phyloP scores from a whole-genome alignment of 2,797 vertebrate species.

The Smutsia gigantea region DNA sequence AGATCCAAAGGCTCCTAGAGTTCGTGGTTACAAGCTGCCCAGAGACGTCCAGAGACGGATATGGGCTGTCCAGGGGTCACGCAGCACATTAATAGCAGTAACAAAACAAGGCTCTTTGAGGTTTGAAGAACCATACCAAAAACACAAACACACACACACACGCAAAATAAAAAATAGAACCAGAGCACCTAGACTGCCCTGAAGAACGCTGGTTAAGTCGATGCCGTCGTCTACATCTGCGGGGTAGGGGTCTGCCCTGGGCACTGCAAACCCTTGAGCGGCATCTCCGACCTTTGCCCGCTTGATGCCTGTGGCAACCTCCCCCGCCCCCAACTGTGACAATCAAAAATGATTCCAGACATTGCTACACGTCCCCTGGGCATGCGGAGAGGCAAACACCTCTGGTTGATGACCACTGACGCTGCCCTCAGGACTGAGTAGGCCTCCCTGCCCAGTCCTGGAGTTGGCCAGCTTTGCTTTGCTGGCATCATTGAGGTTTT shows the following conservation, averaged over 20 bases:
- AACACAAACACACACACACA: neutral
- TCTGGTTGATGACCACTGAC: no score
- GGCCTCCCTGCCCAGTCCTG: neutral
- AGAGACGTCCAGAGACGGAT: neutral
- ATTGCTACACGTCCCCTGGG: neutral
- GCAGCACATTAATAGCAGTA: rapidly evolving
- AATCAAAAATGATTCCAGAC: neutral
- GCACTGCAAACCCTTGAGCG: rapidly evolving
- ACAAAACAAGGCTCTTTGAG: neutral
- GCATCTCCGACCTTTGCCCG: neutral
- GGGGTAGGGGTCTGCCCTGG: rapidly evolving
- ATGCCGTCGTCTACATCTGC: neutral
- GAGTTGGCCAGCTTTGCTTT: neutral
- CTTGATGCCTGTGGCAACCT: neutral
- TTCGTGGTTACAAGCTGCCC: neutral
- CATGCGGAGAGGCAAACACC: rapidly evolving
- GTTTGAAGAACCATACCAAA: neutral
- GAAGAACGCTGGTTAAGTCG: neutral
- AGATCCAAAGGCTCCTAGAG: neutral
- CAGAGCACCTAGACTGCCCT: neutral
- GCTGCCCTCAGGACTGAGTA: neutral
- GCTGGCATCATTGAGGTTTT: neutral
- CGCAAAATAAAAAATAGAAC: neutral
- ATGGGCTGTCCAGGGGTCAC: neutral
- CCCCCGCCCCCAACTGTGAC: neutral